Percentiles rank a stretch among this genome's conserved stretches.
These are phyloP conservation scores for Augochlora pura DNA, from an alignment of 1,140 invertebrate genomes.

Conservation along the genomic window DNA sequence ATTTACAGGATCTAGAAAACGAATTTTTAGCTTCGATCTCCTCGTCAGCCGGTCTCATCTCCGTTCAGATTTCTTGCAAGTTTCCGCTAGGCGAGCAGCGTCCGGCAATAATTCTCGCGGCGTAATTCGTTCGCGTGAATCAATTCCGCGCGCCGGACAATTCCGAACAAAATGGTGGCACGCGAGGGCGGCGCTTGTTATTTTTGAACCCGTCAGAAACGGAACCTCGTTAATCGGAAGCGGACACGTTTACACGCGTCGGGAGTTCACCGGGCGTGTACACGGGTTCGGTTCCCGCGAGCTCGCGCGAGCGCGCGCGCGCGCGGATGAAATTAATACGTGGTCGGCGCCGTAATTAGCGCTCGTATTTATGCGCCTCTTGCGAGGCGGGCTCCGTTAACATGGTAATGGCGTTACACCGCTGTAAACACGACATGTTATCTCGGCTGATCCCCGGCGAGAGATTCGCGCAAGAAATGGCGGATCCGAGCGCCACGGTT, in stretches of 20 bases:
- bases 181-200: background rate
- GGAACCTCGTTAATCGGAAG: constrained; percentile 52
- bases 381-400: constrained; percentile 61
- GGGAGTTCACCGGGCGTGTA: constrained; percentile 11
- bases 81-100: background rate
- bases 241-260: constrained; percentile 33
- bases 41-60: too few relatives aligned
- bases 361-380: constrained; percentile 64
- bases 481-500: constrained; percentile 12
- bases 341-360: constrained; percentile 65
- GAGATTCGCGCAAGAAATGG: constrained; percentile 28
- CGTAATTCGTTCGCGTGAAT: background rate
- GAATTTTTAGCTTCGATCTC: too few relatives aligned
- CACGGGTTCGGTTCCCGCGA: constrained; percentile 46
- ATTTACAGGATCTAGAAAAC: too few relatives aligned
- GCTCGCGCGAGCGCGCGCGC: too few relatives aligned
- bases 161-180: background rate
- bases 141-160: background rate
- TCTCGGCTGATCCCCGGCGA: constrained; percentile 39
- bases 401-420: constrained; percentile 65
- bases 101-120: too few relatives aligned
- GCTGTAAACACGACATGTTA: constrained; percentile 68
- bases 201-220: constrained; percentile 9
- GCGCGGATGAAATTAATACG: constrained; percentile 67
- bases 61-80: too few relatives aligned